Conservation (phyloP, 2,888 invertebrate species). For the Sceliomorpha sp. region DNA sequence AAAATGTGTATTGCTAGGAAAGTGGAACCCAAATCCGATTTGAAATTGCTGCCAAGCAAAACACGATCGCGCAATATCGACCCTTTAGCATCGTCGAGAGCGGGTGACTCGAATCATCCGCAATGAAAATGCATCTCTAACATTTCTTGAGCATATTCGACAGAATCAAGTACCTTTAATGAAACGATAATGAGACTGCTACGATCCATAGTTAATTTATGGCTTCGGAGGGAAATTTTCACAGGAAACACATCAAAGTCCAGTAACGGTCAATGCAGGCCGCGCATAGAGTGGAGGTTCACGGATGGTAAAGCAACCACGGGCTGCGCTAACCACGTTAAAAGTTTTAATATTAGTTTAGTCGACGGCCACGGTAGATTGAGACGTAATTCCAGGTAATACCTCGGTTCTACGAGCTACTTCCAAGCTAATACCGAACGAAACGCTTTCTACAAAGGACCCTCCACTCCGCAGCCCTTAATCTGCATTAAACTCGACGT, state of each 20-base stretch:
- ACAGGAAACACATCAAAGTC: constrained; percentile 79
- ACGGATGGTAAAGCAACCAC: constrained; percentile 78
- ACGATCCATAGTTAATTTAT: constrained; percentile 75
- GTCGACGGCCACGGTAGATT: constrained; percentile 80
- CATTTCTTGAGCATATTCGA: constrained; percentile 40
- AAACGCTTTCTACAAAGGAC: constrained; percentile 78
- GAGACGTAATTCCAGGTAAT: constrained; percentile 81
- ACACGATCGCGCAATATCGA: too few species aligned
- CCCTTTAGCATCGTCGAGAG: too few species aligned
- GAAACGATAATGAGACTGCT: constrained; percentile 54
- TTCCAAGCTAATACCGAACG: constrained; percentile 77
- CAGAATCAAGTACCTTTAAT: constrained; percentile 41
- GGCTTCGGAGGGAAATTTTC: constrained; percentile 76
- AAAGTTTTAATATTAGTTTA: constrained; percentile 81
- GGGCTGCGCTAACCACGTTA: constrained; percentile 79
- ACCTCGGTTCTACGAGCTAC: constrained; percentile 78
- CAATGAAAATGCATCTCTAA: too few species aligned
- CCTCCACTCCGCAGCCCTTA: constrained; percentile 72
- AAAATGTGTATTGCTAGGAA: too few species aligned
- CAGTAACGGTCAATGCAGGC: constrained; percentile 77
- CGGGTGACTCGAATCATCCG: too few species aligned
- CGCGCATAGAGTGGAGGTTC: constrained; percentile 70
- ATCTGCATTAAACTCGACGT: constrained; percentile 78
- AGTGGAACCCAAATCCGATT: too few species aligned
- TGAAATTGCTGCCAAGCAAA: too few species aligned